Evolutionary conservation across 2,113 vertebrate genomes (phyloP).

Genomic region (Lota lota): DNA sequence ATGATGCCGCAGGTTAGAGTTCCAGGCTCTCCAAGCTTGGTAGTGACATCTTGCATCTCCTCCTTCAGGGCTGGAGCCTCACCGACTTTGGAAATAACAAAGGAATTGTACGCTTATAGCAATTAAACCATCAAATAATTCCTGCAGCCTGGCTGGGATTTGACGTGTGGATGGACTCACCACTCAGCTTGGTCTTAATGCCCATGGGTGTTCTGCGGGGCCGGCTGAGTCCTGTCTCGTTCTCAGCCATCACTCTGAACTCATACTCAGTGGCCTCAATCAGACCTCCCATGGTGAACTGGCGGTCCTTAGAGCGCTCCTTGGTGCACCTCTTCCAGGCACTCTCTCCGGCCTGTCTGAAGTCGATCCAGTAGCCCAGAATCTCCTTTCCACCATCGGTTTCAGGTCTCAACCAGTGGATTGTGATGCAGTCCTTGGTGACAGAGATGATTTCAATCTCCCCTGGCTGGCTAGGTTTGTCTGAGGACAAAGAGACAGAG

Average conservation of each 20-base stretch:
- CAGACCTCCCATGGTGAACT: slow-evolving; percentile 92
- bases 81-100: slow-evolving; percentile 77
- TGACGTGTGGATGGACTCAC: slow-evolving; percentile 69
- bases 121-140: not conserved
- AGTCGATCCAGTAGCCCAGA: slow-evolving; percentile 97
- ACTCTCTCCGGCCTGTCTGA: slow-evolving; percentile 90
- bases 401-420: slow-evolving; percentile 94
- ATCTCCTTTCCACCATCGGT: slow-evolving; percentile 96
- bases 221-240: slow-evolving; percentile 90
- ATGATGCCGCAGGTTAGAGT: slow-evolving; percentile 90
- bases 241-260: slow-evolving; percentile 94
- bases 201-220: slow-evolving; percentile 93
- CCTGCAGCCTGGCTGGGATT: not conserved
- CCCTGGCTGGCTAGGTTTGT: slow-evolving; percentile 97
- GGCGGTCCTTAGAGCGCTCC: slow-evolving; percentile 90
- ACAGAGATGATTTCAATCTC: slow-evolving; percentile 94
- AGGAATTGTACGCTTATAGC: not conserved
- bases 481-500: slow-evolving; percentile 59
- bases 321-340: slow-evolving; percentile 98
- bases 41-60: slow-evolving; percentile 87
- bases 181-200: slow-evolving; percentile 95
- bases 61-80: slow-evolving; percentile 88
- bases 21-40: slow-evolving; percentile 89
- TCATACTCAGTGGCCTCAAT: slow-evolving; percentile 97
- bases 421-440: slow-evolving; percentile 91